A percentile compares a stretch with the other conserved stretches of the same genome.
Conservation (phyloP, 2,113 vertebrate species). For the Apistogramma diplotaenia region DNA sequence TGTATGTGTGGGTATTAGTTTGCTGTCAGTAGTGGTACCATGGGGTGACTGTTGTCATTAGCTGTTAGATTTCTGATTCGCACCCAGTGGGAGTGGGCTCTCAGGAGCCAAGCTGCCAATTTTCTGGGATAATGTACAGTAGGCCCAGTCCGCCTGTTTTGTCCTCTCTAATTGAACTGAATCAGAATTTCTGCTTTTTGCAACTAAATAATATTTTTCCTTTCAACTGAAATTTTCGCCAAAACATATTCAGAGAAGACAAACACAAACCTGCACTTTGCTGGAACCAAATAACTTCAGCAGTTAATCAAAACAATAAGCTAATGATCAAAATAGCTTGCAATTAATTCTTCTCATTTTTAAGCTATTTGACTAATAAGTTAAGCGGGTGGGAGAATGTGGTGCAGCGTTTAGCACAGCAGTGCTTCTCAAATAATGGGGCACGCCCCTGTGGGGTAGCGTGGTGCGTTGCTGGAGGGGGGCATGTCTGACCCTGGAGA, state of each 20-base stretch:
- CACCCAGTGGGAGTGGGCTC: constrained; percentile 57
- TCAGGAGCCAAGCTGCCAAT: constrained; percentile 50
- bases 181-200: background rate
- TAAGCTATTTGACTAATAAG: background rate
- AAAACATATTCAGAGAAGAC: background rate
- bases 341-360: background rate
- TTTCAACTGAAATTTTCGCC: background rate
- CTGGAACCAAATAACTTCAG: background rate
- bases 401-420: background rate
- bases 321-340: background rate
- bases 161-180: background rate
- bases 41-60: constrained; percentile 61
- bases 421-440: too few species aligned
- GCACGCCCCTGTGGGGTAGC: too few species aligned
- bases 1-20: constrained; percentile 62
- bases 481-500: too few species aligned
- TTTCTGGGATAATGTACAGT: constrained; percentile 14
- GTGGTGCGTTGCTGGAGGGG: too few species aligned
- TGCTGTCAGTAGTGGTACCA: constrained; percentile 45
- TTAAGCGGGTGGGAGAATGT: background rate
- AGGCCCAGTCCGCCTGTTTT: background rate
- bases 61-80: constrained; percentile 65
- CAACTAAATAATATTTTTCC: background rate
- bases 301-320: background rate
- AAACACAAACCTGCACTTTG: background rate